Conservation (phyloP, 2,797 vertebrate genomes). For the Sebastes minor region DNA sequence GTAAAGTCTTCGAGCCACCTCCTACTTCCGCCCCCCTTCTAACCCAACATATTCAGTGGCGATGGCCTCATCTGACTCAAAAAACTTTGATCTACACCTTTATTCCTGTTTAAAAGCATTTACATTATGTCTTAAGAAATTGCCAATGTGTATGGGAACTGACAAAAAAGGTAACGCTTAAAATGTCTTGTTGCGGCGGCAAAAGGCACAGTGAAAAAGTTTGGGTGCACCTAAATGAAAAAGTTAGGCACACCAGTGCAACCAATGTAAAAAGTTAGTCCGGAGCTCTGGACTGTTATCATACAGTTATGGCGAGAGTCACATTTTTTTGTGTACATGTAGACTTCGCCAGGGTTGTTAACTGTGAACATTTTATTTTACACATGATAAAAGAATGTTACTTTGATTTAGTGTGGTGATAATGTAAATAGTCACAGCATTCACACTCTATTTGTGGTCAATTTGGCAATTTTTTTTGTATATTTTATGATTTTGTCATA, state of each 20-base stretch:
- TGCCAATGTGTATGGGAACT: too few species aligned
- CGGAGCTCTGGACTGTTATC: neutral
- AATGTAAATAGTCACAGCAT: constrained; percentile 7
- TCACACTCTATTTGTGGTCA: neutral
- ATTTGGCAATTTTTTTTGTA: neutral
- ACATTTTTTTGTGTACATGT: neutral
- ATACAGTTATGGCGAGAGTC: neutral
- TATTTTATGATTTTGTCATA: neutral
- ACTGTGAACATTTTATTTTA: constrained; percentile 1
- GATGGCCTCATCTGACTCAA: too few species aligned
- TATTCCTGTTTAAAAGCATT: too few species aligned
- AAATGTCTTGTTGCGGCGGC: too few species aligned
- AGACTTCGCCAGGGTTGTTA: neutral
- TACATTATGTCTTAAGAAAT: rapidly evolving
- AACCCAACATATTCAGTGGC: too few species aligned
- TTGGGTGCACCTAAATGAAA: too few species aligned
- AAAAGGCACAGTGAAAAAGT: rapidly evolving
- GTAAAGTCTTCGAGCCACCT: too few species aligned
- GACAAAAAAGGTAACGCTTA: rapidly evolving
- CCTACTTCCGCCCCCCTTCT: too few species aligned
- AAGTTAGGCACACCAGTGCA: too few species aligned
- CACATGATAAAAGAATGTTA: neutral
- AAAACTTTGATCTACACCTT: too few species aligned
- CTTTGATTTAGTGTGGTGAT: constrained; percentile 1
- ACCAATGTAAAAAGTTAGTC: too few species aligned